Conservation (phyloP, 2,888 invertebrate species). For the Heteropelma amictum region DNA sequence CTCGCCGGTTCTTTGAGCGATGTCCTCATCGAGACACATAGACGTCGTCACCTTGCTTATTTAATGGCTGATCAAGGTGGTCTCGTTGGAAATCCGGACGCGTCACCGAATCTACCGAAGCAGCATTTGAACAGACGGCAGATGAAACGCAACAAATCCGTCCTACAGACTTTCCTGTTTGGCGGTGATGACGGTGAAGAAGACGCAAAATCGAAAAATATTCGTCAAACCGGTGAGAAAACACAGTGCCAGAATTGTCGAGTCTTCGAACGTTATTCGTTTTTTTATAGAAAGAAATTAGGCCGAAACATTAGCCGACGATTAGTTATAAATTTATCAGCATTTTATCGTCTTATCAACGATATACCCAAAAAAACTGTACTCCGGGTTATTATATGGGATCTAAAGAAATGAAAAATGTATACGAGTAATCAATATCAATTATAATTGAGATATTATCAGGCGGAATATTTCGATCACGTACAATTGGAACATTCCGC, state of each 20-base stretch:
- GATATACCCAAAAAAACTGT: no score
- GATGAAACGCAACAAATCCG: slow-evolving; percentile 93
- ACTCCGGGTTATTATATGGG: no score
- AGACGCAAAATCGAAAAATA: slow-evolving; percentile 95
- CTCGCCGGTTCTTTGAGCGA: slow-evolving; percentile 91
- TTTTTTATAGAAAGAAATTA: neutral
- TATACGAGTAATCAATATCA: no score
- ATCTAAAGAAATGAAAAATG: no score
- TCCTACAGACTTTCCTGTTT: slow-evolving; percentile 92
- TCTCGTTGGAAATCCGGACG: slow-evolving; percentile 93
- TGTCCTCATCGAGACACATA: slow-evolving; percentile 91
- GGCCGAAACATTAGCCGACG: no score
- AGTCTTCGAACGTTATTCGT: neutral
- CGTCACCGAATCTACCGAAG: slow-evolving; percentile 94
- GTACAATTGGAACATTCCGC: no score
- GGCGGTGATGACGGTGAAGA: slow-evolving; percentile 89
- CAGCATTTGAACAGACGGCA: slow-evolving; percentile 93
- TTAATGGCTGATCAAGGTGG: slow-evolving; percentile 98
- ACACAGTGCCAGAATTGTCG: neutral
- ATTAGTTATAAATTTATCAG: neutral
- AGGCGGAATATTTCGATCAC: no score
- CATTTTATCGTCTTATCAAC: neutral
- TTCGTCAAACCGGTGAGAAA: slow-evolving; percentile 89
- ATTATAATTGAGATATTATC: no score
- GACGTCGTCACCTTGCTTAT: slow-evolving; percentile 95